Evolutionary conservation across 2,797 vertebrate species (phyloP).

Genomic region (Ctenochaetus hawaiiensis): DNA sequence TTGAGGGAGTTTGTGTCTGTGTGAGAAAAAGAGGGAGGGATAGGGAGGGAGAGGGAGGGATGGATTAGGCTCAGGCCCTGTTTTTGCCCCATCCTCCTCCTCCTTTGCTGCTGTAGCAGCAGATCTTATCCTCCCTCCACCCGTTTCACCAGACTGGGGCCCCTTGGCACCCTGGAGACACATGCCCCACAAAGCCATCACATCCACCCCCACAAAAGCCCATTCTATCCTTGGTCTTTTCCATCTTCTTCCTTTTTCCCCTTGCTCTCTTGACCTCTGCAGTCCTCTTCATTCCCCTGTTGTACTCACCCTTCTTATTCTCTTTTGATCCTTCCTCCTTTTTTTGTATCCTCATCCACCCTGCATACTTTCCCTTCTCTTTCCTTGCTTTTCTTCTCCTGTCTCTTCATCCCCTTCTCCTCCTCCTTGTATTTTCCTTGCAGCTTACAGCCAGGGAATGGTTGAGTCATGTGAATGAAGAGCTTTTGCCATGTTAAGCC

Average conservation of each 20-base stretch:
- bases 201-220: slow-evolving; percentile 67
- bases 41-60: slow-evolving; percentile 41
- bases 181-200: slow-evolving; percentile 72
- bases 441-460: slow-evolving; percentile 37
- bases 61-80: slow-evolving; percentile 68
- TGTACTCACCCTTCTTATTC: slow-evolving; percentile 9
- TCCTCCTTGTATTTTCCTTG: slow-evolving; percentile 6
- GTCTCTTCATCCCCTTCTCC: neutral
- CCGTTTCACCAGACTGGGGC: slow-evolving; percentile 53
- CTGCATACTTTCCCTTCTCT: slow-evolving; percentile 13
- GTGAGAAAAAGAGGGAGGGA: slow-evolving; percentile 44
- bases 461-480: slow-evolving; percentile 61
- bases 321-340: slow-evolving; percentile 19
- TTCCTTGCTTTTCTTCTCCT: slow-evolving; percentile 42
- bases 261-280: slow-evolving; percentile 48
- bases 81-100: slow-evolving; percentile 52
- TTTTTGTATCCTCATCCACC: slow-evolving; percentile 23
- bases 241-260: slow-evolving; percentile 38
- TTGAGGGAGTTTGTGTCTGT: slow-evolving; percentile 74
- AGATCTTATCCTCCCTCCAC: slow-evolving; percentile 50
- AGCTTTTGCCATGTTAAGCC: slow-evolving; percentile 41
- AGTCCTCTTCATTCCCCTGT: slow-evolving; percentile 38
- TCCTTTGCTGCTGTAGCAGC: slow-evolving; percentile 13
- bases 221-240: slow-evolving; percentile 39
- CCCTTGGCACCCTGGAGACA: slow-evolving; percentile 72